Evolutionary conservation across 2,113 vertebrate species (phyloP).

Genomic region (Syngnathus floridae): DNA sequence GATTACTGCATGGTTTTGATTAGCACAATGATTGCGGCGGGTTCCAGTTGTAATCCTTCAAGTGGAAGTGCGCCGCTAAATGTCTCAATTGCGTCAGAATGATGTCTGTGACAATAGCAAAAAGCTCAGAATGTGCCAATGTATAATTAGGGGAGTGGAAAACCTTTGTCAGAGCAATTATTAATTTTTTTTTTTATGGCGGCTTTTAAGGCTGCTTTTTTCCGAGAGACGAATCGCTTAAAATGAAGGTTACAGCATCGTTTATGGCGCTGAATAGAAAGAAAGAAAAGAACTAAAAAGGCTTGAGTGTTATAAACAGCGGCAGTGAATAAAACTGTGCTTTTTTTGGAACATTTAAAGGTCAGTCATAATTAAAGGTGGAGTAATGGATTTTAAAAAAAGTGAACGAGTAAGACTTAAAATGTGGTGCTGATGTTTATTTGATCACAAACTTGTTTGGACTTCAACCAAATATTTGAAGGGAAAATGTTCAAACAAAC

Average conservation of each 20-base stretch:
- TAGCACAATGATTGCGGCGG: conserved; percentile 7
- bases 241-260: background rate
- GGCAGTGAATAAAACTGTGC: no score
- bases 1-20: conserved; percentile 10
- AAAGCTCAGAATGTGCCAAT: conserved; percentile 13
- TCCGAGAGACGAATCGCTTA: background rate
- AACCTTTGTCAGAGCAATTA: background rate
- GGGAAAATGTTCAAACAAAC: no score
- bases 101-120: background rate
- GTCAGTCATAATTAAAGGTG: background rate
- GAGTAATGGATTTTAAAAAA: background rate
- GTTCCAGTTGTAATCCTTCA: conserved; percentile 6
- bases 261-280: background rate
- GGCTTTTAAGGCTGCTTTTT: background rate
- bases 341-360: background rate
- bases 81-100: conserved; percentile 11
- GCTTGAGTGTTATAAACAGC: background rate
- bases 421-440: background rate
- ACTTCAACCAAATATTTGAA: no score
- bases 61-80: conserved; percentile 1
- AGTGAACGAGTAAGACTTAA: background rate
- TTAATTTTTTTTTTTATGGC: conserved; percentile 1
- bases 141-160: conserved; percentile 16
- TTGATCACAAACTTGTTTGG: background rate
- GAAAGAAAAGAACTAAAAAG: background rate